Conservation (phyloP, 2,797 vertebrate species). For the Tangara arthus region DNA sequence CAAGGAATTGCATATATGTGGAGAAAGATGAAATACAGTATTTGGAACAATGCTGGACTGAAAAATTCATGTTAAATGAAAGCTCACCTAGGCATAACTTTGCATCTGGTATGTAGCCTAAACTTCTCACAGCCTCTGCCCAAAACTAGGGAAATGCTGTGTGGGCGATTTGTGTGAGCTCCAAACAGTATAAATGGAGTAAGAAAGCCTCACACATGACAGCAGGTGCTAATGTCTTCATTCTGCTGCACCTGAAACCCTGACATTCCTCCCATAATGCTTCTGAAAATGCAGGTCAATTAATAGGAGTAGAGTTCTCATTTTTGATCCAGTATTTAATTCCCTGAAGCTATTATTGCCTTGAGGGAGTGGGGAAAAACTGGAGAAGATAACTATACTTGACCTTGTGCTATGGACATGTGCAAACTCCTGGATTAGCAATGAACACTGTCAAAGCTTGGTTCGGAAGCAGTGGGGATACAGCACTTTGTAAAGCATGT, state of each 20-base stretch:
- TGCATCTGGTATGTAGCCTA: background rate
- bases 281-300: slow-evolving; percentile 25
- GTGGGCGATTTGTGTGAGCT: background rate
- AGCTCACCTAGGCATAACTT: background rate
- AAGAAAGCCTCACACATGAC: background rate
- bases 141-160: background rate
- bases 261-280: background rate
- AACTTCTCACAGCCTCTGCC: background rate
- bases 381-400: slow-evolving; percentile 27
- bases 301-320: background rate
- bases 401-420: background rate
- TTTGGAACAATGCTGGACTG: background rate
- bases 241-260: background rate
- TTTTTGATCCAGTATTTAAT: slow-evolving; percentile 28
- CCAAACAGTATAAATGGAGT: background rate
- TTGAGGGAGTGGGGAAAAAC: background rate
- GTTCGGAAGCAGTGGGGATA: background rate
- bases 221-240: background rate
- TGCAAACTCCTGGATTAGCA: slow-evolving; percentile 27
- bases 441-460: background rate
- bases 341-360: background rate
- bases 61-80: background rate
- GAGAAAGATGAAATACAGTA: background rate
- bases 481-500: background rate
- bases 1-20: background rate